Conservation (phyloP, 1,140 invertebrate species). For the Cydia splendana region DNA sequence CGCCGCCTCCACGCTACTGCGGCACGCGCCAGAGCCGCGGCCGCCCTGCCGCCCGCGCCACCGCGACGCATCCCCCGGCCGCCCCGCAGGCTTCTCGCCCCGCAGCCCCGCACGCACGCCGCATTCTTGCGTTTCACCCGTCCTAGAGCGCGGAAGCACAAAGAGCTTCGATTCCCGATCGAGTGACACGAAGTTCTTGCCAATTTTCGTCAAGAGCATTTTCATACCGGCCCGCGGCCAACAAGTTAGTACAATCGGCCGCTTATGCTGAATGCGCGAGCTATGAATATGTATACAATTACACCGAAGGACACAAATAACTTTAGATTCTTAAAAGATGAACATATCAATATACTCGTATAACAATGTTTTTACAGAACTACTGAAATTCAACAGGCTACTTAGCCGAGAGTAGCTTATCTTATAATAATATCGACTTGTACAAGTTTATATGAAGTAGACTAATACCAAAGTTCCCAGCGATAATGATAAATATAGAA, state of each 20-base stretch:
- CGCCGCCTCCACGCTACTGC: constrained; percentile 73
- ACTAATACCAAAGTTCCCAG: neutral
- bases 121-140: constrained; percentile 67
- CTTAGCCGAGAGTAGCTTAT: neutral
- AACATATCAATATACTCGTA: too few species aligned
- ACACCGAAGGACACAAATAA: neutral
- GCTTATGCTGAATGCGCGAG: neutral
- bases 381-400: neutral
- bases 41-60: constrained; percentile 50
- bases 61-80: constrained; percentile 53
- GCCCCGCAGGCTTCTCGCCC: constrained; percentile 42
- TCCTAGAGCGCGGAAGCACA: constrained; percentile 57
- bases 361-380: neutral
- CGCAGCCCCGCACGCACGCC: constrained; percentile 67
- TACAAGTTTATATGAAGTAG: neutral
- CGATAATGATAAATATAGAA: neutral
- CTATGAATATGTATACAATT: neutral
- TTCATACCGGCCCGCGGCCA: constrained; percentile 21
- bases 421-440: neutral
- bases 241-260: constrained; percentile 13
- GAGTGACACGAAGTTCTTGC: constrained; percentile 16
- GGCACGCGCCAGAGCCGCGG: constrained; percentile 59
- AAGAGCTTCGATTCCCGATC: constrained; percentile 54
- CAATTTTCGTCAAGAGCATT: constrained; percentile 27
- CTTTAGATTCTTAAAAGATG: neutral